A percentile compares a stretch with the other conserved stretches of the same genome.
phyloP scores from a whole-genome alignment of 2,888 invertebrate genomes.

The Eupithecia subumbrata region DNA sequence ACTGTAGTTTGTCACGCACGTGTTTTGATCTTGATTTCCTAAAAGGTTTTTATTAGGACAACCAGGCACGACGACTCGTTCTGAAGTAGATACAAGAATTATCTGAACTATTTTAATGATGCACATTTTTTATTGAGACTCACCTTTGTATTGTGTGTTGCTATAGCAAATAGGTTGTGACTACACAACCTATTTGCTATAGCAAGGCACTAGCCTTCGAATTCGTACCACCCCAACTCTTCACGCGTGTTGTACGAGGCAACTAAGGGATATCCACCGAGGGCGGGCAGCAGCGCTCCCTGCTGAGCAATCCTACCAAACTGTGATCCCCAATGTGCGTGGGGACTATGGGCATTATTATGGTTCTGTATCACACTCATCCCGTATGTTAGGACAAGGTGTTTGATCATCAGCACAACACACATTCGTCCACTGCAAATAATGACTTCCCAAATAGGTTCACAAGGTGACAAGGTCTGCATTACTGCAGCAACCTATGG shows the following conservation, averaged over 20 bases:
- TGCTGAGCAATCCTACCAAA: no score
- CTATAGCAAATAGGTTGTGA: neutral
- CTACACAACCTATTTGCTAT: no score
- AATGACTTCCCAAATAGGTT: neutral
- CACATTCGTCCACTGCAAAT: neutral
- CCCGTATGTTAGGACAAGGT: neutral
- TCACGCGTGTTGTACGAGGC: no score
- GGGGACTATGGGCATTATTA: no score
- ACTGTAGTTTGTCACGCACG: constrained; percentile 1
- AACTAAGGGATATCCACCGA: no score
- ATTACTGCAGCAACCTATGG: neutral
- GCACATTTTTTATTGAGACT: neutral
- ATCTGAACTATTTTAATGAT: neutral
- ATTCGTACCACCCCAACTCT: no score
- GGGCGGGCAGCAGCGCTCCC: no score
- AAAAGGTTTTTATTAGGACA: neutral
- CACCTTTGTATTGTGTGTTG: neutral
- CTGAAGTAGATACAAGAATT: neutral
- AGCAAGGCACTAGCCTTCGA: no score
- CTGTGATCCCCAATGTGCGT: no score
- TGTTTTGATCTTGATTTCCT: neutral
- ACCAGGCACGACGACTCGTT: neutral
- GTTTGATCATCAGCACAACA: neutral
- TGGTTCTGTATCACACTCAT: neutral
- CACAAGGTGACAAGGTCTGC: neutral